phyloP scores from a whole-genome alignment of 1,140 invertebrate species.

The Drosophila pandora region DNA sequence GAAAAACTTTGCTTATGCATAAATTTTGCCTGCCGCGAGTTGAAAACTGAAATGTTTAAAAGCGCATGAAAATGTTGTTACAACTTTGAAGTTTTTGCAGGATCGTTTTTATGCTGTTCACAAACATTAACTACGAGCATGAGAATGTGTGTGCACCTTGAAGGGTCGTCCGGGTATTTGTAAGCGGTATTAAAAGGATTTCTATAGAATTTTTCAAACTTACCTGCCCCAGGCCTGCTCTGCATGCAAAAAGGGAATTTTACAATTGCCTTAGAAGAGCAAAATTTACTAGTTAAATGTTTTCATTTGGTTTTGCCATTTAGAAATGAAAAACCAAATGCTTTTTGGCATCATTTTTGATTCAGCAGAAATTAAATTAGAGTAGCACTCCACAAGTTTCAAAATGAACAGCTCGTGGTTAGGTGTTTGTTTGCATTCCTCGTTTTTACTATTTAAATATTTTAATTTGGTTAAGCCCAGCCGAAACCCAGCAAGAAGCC shows the following conservation, averaged over 20 bases:
- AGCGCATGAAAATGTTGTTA: constrained; percentile 79
- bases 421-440: not conserved
- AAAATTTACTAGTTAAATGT: not conserved
- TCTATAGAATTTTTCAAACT: constrained; percentile 29
- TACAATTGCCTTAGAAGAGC: not conserved
- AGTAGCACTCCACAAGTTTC: not conserved
- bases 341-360: not conserved
- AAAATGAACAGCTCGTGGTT: not conserved
- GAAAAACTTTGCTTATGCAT: constrained; percentile 76
- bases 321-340: not conserved
- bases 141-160: constrained; percentile 10
- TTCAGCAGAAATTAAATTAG: not conserved
- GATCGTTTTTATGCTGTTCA: constrained; percentile 41
- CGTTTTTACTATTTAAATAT: not conserved
- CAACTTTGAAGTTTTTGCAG: constrained; percentile 67
- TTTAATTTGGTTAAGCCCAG: constrained; percentile 25
- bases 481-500: constrained; percentile 61
- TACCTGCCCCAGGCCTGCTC: not conserved
- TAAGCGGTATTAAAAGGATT: constrained; percentile 34
- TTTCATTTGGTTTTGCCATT: constrained; percentile 20
- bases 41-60: constrained; percentile 77
- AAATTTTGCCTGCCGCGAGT: constrained; percentile 54
- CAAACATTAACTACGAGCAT: constrained; percentile 50
- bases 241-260: not conserved
- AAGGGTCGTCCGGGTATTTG: constrained; percentile 33